Evolutionary conservation across 2,113 vertebrate species (phyloP), one percentile per base, ranked within the genome.

Genomic region (Acanthochromis polyacanthus): DNA sequence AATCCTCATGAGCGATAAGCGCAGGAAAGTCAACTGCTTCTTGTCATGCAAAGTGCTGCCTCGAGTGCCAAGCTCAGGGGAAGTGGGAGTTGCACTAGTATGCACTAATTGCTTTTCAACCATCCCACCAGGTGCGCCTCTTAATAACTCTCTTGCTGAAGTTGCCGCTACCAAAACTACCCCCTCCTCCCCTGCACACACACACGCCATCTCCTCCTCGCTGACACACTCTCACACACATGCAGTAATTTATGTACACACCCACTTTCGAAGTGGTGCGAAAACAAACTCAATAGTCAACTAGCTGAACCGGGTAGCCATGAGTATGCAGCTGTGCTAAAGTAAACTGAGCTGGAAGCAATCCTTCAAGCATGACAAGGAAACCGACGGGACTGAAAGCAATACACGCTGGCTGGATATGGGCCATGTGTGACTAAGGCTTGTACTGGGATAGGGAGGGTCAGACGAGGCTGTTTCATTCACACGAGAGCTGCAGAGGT

Each of bases 301-400:
- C 95, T 90, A 93, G 95, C 93, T 91, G 40, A 87, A 93, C 95
- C 75, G 89, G 93, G 94, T 95, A 94, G 92, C 88, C 78, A 58
- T 58, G 91, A 94, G 87, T 86, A 84, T 85, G 90, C 91, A 45
- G 78, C 79, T 46, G 78, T 74, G 75, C 91, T 95, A 93, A 95
- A 95, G 95, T 88, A 94, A 95, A 96, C 94, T 94, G 92, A 91
- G 82, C 89, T 92, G 93, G 91, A 94, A 91, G 92, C 77, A 88
- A 91, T 93, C 87, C 85, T 90, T 84, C 93, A 93, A 93, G 91
- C 88, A 87, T 91, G 91, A 93, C 87, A 89, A 82, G 55, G 75
- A 75, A 83, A 81, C 71, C 58, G 64, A 82, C 64, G 56, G 63
- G 67, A 81, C 85, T 87, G 85, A 90, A 90, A 92, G 72, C 63